Percentiles rank a stretch among this genome's conserved stretches.
phyloP scores from a whole-genome alignment of 1,140 invertebrate genomes.

The Drosophila melanica region DNA sequence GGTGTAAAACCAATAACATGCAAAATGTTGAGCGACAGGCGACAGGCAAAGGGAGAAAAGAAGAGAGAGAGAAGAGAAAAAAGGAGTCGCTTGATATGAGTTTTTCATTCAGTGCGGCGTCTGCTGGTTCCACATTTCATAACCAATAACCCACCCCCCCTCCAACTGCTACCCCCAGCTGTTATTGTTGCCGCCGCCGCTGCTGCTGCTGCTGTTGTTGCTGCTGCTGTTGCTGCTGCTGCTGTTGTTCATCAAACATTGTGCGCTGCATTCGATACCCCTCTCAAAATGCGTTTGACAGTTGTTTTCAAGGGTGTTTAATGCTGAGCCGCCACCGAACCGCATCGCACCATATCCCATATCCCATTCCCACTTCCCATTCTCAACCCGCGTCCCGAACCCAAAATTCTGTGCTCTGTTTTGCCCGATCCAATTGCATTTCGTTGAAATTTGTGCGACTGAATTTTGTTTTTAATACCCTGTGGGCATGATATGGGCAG shows the following conservation, averaged over 20 bases:
- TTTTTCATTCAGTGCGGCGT: background rate
- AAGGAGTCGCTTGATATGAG: background rate
- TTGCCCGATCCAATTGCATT: conserved; percentile 8
- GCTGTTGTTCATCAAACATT: background rate
- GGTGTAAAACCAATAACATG: conserved; percentile 56
- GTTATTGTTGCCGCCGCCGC: no score
- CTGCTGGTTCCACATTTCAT: conserved; percentile 15
- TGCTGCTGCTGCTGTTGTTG: background rate
- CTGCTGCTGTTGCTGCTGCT: background rate
- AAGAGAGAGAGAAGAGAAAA: background rate
- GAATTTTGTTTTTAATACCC: conserved; percentile 1
- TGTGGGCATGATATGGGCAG: background rate
- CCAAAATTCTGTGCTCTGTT: background rate
- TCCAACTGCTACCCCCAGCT: background rate
- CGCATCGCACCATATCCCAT: conserved; percentile 14
- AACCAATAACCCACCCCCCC: conserved; percentile 5
- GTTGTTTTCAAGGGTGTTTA: conserved; percentile 77
- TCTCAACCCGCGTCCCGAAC: no score
- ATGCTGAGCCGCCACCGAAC: conserved; percentile 29
- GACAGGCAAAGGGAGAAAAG: background rate
- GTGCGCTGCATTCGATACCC: conserved; percentile 34
- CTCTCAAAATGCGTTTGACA: conserved; percentile 73
- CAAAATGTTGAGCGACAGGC: conserved; percentile 30
- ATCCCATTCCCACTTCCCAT: background rate
- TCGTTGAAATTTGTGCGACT: conserved; percentile 8